Conservation (phyloP, 2,888 invertebrate species). For the Orchesella flavescens region DNA sequence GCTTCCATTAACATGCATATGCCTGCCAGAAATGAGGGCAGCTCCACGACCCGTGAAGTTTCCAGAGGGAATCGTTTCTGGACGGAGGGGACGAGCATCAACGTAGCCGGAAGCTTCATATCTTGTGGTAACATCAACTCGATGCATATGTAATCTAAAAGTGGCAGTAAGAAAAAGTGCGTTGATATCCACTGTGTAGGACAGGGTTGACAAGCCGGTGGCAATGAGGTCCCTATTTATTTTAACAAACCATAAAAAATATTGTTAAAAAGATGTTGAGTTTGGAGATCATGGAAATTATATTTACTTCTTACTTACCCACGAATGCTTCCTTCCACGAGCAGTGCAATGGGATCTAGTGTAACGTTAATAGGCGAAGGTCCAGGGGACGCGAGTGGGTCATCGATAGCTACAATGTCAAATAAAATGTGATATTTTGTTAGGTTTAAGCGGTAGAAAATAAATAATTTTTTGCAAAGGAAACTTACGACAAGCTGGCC, state of each 20-base stretch:
- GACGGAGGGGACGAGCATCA: slow-evolving; percentile 55
- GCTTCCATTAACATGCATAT: slow-evolving; percentile 29
- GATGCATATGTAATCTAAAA: no score
- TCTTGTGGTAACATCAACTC: no score
- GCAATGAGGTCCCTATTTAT: slow-evolving; percentile 8
- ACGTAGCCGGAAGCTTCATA: slow-evolving; percentile 33
- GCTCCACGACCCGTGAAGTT: slow-evolving; percentile 49
- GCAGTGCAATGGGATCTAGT: slow-evolving; percentile 45
- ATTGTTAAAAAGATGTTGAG: not conserved
- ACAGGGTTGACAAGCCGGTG: slow-evolving; percentile 51
- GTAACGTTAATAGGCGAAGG: slow-evolving; percentile 47
- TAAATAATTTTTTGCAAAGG: not conserved
- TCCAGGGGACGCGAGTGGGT: slow-evolving; percentile 37
- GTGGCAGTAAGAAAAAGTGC: slow-evolving; percentile 6
- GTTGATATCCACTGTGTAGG: slow-evolving; percentile 24
- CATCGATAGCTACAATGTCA: slow-evolving; percentile 42
- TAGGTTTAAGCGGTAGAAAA: no score
- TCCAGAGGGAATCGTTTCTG: slow-evolving; percentile 56
- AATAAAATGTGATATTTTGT: no score
- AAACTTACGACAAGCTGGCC: slow-evolving; percentile 54
- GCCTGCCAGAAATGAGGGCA: slow-evolving; percentile 12
- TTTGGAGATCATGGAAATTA: no score
- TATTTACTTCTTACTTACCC: slow-evolving; percentile 20
- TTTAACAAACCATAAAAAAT: no score
- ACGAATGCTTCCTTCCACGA: slow-evolving; percentile 41